Evolutionary conservation across 2,888 invertebrate species (phyloP), one percentile per base, ranked within the genome.

Genomic region (Drosophila eohydei): DNA sequence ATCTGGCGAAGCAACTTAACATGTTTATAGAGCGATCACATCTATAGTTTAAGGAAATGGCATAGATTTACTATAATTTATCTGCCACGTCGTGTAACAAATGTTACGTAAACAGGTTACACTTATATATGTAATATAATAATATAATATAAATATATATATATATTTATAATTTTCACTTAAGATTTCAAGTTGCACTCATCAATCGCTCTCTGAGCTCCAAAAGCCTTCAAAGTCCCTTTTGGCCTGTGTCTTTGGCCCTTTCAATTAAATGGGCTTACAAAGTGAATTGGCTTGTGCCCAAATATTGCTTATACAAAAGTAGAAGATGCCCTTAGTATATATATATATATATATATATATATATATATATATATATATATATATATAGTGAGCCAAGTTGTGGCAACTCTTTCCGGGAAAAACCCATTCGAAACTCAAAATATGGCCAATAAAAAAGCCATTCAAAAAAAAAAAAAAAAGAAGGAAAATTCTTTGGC

Each of bases 371-470:
- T 30, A 21, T 32, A 32, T 12, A 66, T 43, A 21, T 21, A 21
- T 21, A 21, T 21, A 21, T 41, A 64, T 38, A 66, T 52, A 65
- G 16, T 54, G 51, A 12, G 34, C 40, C 40, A 63, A 65, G 65
- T 40, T 52, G 36, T 9, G 26, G 28, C 14, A 26, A 30, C 40
- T 26, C 46, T 40, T 66, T 66, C 65, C 52, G 11, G 26, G 68
- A 41, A 65, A 50, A 63, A 21, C 30, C 40, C 65, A 63, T 63
- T 65, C 36, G 34, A 28, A 69, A 69, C 67, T 66, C 44, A 69
- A 69, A 69, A 69, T 69, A 55, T 70, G 70, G 71, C 55, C 70
- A 30, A 70, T 70, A 70, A 70, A 70, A 70, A 62, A 16, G 51
- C n/a, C 30, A 60, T 69, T 60, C 43, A 12, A 56, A 61, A 36